Base-by-base conservation (phyloP, 2,888 invertebrate genomes). In the Chymomyza procnemis region DNA sequence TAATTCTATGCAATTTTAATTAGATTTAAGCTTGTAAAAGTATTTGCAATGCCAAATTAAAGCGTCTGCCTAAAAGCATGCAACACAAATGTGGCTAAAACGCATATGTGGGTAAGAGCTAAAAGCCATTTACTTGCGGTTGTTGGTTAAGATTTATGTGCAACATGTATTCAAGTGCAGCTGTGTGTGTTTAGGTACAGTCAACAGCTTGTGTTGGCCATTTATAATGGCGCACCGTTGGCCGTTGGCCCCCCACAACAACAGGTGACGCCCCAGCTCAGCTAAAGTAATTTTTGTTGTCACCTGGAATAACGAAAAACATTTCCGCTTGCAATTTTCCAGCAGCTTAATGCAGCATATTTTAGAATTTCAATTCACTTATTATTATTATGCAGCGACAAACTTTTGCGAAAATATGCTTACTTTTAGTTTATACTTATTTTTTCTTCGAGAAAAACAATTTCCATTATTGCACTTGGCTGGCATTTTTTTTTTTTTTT, bases 401-500 rank as follows among this genome's bases (percentile, higher is more conserved):
- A 41, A 41, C 9, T 41, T 41, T 12, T 4, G 26, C 26, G 8
- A 6, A 26, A 26, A 26, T 6, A 26, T 26, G 1, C 3, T 1
- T 12, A 12, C 34, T 41, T 41, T 41, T 41, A 41, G 3, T 41
- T 3, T 16, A 19, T 18, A 52, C 3, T 8, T 47, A 3, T 16
- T 18, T 14, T 52, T 52, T 19, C 12, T 41, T 21, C 14, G 18
- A 1, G n/a, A 50, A 67, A 57, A 61, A 57, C 48, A 61, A 67
- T 52, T 71, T 68, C 14, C 52, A 30, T n/a, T 30, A 64, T 65
- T 74, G 61, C 21, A 47, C 73, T 69, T 66, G 67, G 64, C 58
- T 65, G 67, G 64, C 67, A 70, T 41, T 75, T 74, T 58, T 18
- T 60, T 61, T 30, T 68, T 67, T 62, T 73, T 76, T 76, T 76